A percentile compares a stretch with the other conserved stretches of the same genome.
Evolutionary conservation across 2,888 invertebrate species (phyloP).

Genomic region (Anthophora plumipes): DNA sequence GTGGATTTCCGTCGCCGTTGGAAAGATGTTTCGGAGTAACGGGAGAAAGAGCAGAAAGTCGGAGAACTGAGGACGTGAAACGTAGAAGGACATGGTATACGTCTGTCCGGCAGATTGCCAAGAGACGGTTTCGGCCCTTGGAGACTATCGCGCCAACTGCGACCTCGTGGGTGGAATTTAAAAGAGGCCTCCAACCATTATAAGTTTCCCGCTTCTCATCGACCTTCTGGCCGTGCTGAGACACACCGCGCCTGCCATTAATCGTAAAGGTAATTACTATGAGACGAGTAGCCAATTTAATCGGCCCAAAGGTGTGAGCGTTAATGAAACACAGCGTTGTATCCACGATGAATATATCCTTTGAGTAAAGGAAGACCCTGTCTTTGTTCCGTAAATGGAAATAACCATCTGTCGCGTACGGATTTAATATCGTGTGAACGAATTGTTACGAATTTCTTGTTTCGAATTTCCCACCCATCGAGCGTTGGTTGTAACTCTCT

Average conservation of each 20-base stretch:
- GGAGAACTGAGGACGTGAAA: conserved; percentile 23
- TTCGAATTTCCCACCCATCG: too few relatives aligned
- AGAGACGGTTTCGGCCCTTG: conserved; percentile 76
- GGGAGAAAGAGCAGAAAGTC: conserved; percentile 44
- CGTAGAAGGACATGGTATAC: conserved; percentile 52
- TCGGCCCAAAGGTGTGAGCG: conserved; percentile 47
- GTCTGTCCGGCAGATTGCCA: conserved; percentile 80
- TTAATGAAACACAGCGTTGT: conserved; percentile 48
- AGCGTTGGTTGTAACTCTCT: too few relatives aligned
- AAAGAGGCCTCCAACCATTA: conserved; percentile 69
- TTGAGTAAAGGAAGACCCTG: not conserved
- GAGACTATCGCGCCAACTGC: conserved; percentile 77
- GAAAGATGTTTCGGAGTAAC: conserved; percentile 61
- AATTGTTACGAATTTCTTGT: too few relatives aligned
- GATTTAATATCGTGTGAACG: not conserved
- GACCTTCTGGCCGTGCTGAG: conserved; percentile 33
- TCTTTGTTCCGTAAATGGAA: not conserved
- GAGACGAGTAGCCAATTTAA: conserved; percentile 57
- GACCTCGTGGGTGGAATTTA: conserved; percentile 78
- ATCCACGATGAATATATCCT: conserved; percentile 22
- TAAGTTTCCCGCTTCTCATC: conserved; percentile 71
- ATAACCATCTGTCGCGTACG: not conserved
- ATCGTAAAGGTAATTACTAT: conserved; percentile 67
- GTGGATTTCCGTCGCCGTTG: conserved; percentile 58
- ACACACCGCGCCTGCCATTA: conserved; percentile 65